Evolutionary conservation across 2,113 vertebrate genomes (phyloP).

Genomic region (Cryptotis parvus): DNA sequence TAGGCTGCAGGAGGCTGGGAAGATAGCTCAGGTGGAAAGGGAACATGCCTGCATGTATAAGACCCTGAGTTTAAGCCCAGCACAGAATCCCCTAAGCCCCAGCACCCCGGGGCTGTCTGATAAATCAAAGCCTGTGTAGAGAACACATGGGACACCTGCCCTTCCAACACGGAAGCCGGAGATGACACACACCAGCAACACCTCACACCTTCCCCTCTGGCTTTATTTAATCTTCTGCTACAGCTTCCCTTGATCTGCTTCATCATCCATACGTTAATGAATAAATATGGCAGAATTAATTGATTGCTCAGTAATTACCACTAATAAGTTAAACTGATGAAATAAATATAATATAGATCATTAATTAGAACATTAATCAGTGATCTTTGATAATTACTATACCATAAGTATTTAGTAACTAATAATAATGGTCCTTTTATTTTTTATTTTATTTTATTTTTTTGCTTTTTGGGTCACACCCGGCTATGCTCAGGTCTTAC

Average conservation of each 20-base stretch:
- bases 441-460: too few species aligned
- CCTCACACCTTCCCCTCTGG: not conserved
- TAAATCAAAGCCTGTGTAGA: not conserved
- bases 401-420: not conserved
- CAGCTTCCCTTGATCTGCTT: not conserved
- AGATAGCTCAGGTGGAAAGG: too few species aligned
- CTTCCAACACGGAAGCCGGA: not conserved
- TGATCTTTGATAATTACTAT: not conserved
- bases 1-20: too few species aligned
- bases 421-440: not conserved
- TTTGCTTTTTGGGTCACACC: too few species aligned
- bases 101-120: too few species aligned
- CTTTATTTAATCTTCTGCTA: not conserved
- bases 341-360: not conserved
- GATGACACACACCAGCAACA: too few species aligned
- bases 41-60: too few species aligned
- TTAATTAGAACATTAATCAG: not conserved
- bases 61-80: too few species aligned
- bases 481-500: too few species aligned
- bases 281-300: not conserved
- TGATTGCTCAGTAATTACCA: not conserved
- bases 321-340: not conserved
- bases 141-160: not conserved
- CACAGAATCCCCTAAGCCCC: too few species aligned
- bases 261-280: not conserved